A percentile compares a stretch with the other conserved stretches of the same genome.
Conservation (phyloP, 2,888 invertebrate genomes). For the Melanchra persicariae region DNA sequence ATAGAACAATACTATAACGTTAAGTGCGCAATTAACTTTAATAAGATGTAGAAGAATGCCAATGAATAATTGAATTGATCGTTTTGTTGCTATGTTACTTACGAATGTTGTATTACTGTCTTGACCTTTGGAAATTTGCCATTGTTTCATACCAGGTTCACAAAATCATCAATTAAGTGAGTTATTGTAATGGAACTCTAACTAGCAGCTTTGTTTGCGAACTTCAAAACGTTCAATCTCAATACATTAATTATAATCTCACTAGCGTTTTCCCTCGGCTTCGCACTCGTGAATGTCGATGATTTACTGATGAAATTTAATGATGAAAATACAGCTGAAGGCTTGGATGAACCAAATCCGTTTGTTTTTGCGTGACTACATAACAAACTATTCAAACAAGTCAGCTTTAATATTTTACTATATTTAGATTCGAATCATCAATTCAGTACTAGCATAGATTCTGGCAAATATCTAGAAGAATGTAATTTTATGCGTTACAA, state of each 20-base stretch:
- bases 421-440: not conserved
- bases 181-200: no score
- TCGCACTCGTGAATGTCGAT: no score
- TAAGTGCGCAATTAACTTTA: slow-evolving; percentile 52
- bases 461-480: not conserved
- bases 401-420: not conserved
- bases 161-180: not conserved
- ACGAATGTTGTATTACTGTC: not conserved
- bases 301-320: no score
- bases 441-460: not conserved
- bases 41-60: slow-evolving; percentile 49
- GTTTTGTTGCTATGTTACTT: not conserved
- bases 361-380: no score
- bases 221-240: not conserved
- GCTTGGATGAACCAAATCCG: no score
- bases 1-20: slow-evolving; percentile 52
- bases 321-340: no score
- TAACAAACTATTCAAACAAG: no score
- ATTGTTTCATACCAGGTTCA: not conserved
- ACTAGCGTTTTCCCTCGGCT: no score
- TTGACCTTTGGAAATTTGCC: not conserved
- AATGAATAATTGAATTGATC: slow-evolving; percentile 47
- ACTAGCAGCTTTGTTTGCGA: not conserved
- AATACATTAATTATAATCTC: not conserved
- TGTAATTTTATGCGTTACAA: no score